A percentile compares a stretch with the other conserved stretches of the same genome.
Conservation (phyloP, 2,888 invertebrate genomes). For the Lepidochrysops patricia region DNA sequence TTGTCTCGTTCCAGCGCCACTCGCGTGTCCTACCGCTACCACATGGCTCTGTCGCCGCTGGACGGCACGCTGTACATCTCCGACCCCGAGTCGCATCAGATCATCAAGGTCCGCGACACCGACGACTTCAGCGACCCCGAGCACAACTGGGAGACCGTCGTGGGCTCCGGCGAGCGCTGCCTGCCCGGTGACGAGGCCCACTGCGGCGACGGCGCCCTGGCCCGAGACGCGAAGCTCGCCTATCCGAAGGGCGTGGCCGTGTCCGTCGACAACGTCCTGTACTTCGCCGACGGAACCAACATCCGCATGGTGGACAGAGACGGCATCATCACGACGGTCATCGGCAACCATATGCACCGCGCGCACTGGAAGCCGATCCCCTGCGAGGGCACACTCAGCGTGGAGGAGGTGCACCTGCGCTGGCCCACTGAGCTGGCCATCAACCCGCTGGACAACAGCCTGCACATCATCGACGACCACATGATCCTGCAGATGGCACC, state of each 20-base stretch:
- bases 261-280: conserved; percentile 91
- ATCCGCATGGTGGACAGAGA: conserved; percentile 94
- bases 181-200: conserved; percentile 94
- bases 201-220: conserved; percentile 96
- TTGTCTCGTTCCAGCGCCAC: conserved; percentile 80
- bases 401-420: conserved; percentile 93
- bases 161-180: conserved; percentile 95
- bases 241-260: conserved; percentile 98
- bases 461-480: conserved; percentile 97
- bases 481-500: conserved; percentile 94
- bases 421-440: conserved; percentile 98
- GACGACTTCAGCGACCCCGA: conserved; percentile 90
- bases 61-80: conserved; percentile 96
- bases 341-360: conserved; percentile 94
- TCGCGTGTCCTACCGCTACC: conserved; percentile 95
- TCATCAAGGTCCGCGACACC: conserved; percentile 88
- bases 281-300: conserved; percentile 97
- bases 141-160: conserved; percentile 95
- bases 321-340: conserved; percentile 92
- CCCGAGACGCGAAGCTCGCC: conserved; percentile 93
- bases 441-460: conserved; percentile 93
- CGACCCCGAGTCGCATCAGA: conserved; percentile 96
- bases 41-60: conserved; percentile 95
- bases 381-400: conserved; percentile 90
- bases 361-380: conserved; percentile 95